Conservation (phyloP, 2,797 vertebrate genomes). For the Apodemus agrarius region DNA sequence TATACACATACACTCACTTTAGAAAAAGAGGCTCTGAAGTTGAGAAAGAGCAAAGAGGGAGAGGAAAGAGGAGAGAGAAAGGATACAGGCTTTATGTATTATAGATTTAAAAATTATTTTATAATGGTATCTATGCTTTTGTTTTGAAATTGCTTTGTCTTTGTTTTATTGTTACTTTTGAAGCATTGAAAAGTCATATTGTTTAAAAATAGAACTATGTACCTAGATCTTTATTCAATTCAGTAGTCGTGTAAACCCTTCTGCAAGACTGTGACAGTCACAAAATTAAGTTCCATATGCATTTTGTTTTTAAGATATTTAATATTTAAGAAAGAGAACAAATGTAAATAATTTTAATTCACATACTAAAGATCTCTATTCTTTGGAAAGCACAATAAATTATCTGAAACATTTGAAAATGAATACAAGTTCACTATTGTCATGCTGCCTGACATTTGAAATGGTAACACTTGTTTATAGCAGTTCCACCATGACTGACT, state of each 20-base stretch:
- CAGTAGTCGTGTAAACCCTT: neutral
- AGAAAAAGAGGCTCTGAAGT: neutral
- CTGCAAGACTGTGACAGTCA: neutral
- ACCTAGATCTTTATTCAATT: neutral
- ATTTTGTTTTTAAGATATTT: neutral
- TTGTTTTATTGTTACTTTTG: neutral
- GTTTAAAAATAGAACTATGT: neutral
- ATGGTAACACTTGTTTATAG: neutral
- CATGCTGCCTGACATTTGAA: neutral
- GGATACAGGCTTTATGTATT: neutral
- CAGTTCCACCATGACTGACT: neutral
- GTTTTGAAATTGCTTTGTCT: neutral
- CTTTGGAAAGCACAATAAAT: neutral
- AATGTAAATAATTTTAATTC: neutral
- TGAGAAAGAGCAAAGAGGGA: neutral
- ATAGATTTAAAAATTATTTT: neutral
- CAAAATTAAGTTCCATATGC: neutral
- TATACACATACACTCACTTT: too few relatives aligned
- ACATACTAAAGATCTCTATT: neutral
- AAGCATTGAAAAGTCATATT: neutral
- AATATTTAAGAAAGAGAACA: neutral
- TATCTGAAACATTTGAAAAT: neutral
- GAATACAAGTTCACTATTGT: slow-evolving; percentile 5
- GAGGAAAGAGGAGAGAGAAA: neutral
- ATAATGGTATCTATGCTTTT: neutral